phyloP scores from a whole-genome alignment of 2,797 vertebrate species.

The Aldrovandia affinis region DNA sequence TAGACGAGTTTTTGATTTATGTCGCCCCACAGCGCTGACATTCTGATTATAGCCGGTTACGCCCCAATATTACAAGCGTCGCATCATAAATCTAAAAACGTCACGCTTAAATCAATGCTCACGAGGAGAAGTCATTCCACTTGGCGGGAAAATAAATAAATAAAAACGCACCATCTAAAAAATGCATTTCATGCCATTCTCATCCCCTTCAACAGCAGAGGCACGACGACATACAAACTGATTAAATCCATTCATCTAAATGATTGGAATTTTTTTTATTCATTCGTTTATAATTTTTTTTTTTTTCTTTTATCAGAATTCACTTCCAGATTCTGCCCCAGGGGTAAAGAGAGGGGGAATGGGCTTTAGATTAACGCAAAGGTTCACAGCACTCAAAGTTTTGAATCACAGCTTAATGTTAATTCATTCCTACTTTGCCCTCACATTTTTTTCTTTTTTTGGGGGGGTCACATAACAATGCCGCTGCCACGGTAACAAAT shows the following conservation, averaged over 20 bases:
- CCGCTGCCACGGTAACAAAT: background rate
- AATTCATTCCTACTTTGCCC: too few species aligned
- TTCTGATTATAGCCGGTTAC: conserved; percentile 47
- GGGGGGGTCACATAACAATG: background rate
- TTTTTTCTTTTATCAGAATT: too few species aligned
- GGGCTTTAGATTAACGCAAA: background rate
- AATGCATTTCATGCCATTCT: conserved; percentile 53
- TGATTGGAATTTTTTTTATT: background rate
- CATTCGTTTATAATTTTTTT: background rate
- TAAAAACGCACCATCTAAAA: conserved; percentile 25
- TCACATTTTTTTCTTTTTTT: background rate
- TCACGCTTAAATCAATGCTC: conserved; percentile 48
- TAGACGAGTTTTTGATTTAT: conserved; percentile 43
- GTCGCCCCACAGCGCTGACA: conserved; percentile 31
- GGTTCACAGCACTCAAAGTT: background rate
- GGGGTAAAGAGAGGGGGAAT: background rate
- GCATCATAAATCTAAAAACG: conserved; percentile 37
- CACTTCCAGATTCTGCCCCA: background rate
- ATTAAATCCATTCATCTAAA: conserved; percentile 48
- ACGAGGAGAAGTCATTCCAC: conserved; percentile 5
- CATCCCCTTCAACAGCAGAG: conserved; percentile 43
- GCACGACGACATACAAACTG: conserved; percentile 48
- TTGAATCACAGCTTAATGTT: background rate
- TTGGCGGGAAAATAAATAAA: background rate
- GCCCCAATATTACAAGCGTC: conserved; percentile 35